Base-by-base conservation (phyloP, 2,888 invertebrate species). In the Panzeria rudis region DNA sequence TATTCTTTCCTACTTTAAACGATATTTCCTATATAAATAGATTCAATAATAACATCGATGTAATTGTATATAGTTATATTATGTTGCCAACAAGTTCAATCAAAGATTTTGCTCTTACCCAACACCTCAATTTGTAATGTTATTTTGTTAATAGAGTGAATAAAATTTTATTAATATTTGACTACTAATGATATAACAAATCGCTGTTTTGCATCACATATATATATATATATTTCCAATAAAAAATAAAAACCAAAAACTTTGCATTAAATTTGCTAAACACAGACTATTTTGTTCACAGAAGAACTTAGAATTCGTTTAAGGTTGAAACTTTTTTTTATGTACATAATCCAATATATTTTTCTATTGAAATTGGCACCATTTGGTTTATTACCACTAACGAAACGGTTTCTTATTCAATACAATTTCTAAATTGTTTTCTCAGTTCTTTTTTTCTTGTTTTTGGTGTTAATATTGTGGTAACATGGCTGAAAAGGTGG, bases 321-420 rank as follows among this genome's bases (percentile, higher is more conserved):
- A 32, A 41, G 71, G 73, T 59, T 38, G 32, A 7, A 61, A 38
- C 2, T 0, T 44, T 15, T 64, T 29, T 9, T 52, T 29, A 4
- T n/a, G n/a, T 72, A 1, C 52, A 8, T 23, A 32, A 56, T 62
- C 11, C 29, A 61, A 23, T 52, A 15, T 25, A 23, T 54, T 69
- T 35, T 61, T 44, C 17, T 41, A 61, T 76, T 62, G 41, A 32
- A 71, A 56, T 68, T 78, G 62, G 64, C 62, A 85, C 71, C 81
- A 81, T 85, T 85, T 85, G 81, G 11, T 84, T 72, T 77, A 73
- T 56, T 61, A 62, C 47, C 29, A 41, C 23, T 41, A 11, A 66
- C 11, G 25, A 68, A 35, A 38, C 23, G 50, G 15, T 64, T 54
- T 35, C 50, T 23, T 29, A 23, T 23, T 52, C 54, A 44, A 66